Percentiles rank a stretch among this genome's conserved stretches.
Conservation (phyloP, 2,888 invertebrate genomes). For the Latrodectus hesperus region DNA sequence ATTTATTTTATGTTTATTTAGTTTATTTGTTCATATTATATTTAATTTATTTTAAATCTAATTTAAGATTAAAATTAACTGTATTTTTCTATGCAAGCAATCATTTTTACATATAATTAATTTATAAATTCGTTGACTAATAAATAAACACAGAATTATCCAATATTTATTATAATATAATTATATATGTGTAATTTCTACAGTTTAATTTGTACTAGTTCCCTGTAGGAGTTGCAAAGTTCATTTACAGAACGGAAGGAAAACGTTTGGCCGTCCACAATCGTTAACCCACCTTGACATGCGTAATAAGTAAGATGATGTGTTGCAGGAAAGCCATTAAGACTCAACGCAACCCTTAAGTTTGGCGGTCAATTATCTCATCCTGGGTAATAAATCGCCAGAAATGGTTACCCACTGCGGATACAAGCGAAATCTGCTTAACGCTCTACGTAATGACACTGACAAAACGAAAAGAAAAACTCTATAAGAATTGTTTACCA, state of each 20-base stretch:
- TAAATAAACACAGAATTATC: too few relatives aligned
- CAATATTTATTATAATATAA: neutral
- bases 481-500: constrained; percentile 34
- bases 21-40: too few relatives aligned
- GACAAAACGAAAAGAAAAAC: constrained; percentile 26
- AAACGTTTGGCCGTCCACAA: constrained; percentile 29
- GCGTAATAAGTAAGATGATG: constrained; percentile 50
- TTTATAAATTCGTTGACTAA: too few relatives aligned
- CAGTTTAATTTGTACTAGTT: constrained; percentile 26
- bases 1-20: too few relatives aligned
- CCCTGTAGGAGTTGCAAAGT: neutral
- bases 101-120: too few relatives aligned
- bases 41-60: too few relatives aligned
- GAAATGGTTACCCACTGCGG: constrained; percentile 22
- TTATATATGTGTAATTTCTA: neutral
- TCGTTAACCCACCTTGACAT: constrained; percentile 59
- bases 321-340: constrained; percentile 36
- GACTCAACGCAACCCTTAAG: constrained; percentile 15
- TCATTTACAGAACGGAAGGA: constrained; percentile 19
- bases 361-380: constrained; percentile 38
- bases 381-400: constrained; percentile 37
- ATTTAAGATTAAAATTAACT: too few relatives aligned
- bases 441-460: constrained; percentile 40
- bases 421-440: constrained; percentile 23
- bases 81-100: too few relatives aligned